Evolutionary conservation across 2,797 vertebrate species (phyloP).

Genomic region (Allenopithecus nigroviridis): DNA sequence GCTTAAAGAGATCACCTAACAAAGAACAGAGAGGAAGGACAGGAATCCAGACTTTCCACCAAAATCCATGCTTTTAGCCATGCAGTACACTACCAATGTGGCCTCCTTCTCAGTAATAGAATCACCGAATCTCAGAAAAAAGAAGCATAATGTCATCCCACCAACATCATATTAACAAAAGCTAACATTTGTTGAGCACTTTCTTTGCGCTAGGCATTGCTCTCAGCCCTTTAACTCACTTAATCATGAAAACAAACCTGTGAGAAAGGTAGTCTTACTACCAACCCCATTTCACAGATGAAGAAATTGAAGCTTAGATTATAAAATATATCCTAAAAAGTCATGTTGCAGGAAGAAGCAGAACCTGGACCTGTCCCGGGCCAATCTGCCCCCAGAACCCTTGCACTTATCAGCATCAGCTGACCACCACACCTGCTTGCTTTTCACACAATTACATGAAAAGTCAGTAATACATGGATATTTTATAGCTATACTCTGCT

Average conservation of each 20-base stretch:
- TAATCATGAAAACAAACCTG: not conserved
- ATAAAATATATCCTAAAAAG: not conserved
- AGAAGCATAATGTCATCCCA: too few species aligned
- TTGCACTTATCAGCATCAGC: not conserved
- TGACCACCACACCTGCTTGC: too few species aligned
- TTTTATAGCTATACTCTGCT: not conserved
- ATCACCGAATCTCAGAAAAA: not conserved
- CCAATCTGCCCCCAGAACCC: not conserved
- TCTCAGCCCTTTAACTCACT: not conserved
- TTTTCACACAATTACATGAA: not conserved
- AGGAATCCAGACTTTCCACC: not conserved
- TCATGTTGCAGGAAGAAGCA: not conserved
- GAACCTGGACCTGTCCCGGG: not conserved
- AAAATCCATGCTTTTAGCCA: not conserved
- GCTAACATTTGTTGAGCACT: not conserved
- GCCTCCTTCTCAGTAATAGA: not conserved
- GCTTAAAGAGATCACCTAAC: not conserved
- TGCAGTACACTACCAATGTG: accelerated
- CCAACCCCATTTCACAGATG: not conserved
- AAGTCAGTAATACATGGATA: not conserved
- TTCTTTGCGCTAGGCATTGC: not conserved
- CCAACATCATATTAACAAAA: not conserved
- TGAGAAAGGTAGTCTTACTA: not conserved
- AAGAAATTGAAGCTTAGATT: not conserved
- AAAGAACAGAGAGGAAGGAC: not conserved